Conservation (phyloP, 2,888 invertebrate species). For the Beris chalybata region DNA sequence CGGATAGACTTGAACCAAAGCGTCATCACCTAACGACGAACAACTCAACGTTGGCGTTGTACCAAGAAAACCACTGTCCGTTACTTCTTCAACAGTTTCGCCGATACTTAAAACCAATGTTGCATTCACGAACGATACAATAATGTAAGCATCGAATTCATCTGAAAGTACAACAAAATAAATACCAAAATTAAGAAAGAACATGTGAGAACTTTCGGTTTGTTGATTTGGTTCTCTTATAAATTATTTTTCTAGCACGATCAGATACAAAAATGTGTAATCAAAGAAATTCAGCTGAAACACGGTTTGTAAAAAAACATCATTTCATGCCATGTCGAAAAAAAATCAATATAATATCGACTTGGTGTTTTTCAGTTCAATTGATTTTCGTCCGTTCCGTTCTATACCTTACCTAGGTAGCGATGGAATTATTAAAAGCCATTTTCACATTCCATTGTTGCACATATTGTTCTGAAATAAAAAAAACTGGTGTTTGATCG, state of each 20-base stretch:
- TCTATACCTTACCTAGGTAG: constrained; percentile 39
- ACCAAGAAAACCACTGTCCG: constrained; percentile 98
- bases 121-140: constrained; percentile 97
- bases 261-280: constrained; percentile 52
- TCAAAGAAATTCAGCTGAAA: constrained; percentile 65
- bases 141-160: constrained; percentile 98
- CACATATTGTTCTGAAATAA: constrained; percentile 68
- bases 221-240: constrained; percentile 15
- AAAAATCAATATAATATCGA: too few species aligned
- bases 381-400: constrained; percentile 2
- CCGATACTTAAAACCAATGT: constrained; percentile 98
- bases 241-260: constrained; percentile 20
- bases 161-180: constrained; percentile 69
- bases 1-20: constrained; percentile 97
- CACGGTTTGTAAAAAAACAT: constrained; percentile 56
- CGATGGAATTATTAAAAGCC: constrained; percentile 40
- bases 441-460: constrained; percentile 34
- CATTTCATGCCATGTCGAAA: constrained; percentile 27
- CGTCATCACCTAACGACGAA: constrained; percentile 96
- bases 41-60: constrained; percentile 99
- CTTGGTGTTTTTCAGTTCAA: constrained; percentile 3
- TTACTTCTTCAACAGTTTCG: constrained; percentile 99
- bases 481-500: constrained; percentile 91
- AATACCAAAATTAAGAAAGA: constrained; percentile 42
- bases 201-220: constrained; percentile 1